Base-by-base conservation (phyloP, 2,888 invertebrate genomes). In the Piscicola geometra region DNA sequence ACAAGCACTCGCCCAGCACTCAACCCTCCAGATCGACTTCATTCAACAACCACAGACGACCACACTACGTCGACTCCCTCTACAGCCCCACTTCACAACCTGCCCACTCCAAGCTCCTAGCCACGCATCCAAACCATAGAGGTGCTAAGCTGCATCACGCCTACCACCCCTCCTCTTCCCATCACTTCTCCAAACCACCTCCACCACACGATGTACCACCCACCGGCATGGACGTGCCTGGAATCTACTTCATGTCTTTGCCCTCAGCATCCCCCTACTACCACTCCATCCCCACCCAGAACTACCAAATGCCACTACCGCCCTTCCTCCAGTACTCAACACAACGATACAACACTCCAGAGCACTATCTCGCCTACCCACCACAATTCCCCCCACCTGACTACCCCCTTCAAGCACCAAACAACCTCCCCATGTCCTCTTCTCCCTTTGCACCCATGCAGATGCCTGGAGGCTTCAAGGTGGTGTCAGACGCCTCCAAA, bases 391-490 rank as follows among this genome's bases (percentile, higher is more conserved):
- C 60, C 3, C n/a, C 60, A 56, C 5, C 60, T 21, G 60, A 56
- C 21, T 56, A 25, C 25, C 3, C n/a, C 3, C n/a, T 5, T 21
- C 60, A 56, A 56, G 12, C 60, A 56, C 60, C 60, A 18, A 56
- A 5, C 21, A 56, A 56, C 60, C 5, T 15, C 41, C 5, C 5
- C 41, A 41, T 41, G 41, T 5, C 41, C 15, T 41, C 60, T 18
- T 56, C n/a, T 15, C 3, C 15, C 60, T n/a, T 18, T 25, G 21
- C n/a, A 5, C 9, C 9, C 25, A 56, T 56, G 60, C 60, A 56
- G n/a, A 56, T 56, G 60, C 60, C 60, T 56, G 60, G 60, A 56
- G n/a, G 25, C 25, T 56, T 15, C 60, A 56, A 56, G 3, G 60
- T 56, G 21, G 15, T 25, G 25, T 56, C 21, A 3, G 60, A 56